Evolutionary conservation across 2,797 vertebrate species (phyloP).

Genomic region (Falco naumanni): DNA sequence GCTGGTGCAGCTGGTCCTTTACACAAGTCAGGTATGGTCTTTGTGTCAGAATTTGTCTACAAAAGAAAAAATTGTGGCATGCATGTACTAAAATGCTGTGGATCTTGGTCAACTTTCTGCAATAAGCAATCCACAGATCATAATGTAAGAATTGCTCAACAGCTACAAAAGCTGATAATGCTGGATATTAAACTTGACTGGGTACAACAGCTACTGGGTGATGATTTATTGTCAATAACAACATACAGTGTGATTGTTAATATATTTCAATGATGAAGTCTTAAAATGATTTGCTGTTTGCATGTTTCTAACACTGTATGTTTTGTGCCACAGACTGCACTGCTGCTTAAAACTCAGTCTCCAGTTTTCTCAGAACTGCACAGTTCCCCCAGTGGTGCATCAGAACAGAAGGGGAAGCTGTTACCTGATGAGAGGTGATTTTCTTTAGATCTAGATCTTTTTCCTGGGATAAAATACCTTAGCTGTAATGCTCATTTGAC

Average conservation of each 20-base stretch:
- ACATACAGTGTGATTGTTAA: background rate
- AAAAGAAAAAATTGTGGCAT: background rate
- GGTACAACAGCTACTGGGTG: background rate
- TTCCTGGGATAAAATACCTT: background rate
- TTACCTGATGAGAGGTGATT: conserved; percentile 88
- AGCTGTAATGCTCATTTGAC: background rate
- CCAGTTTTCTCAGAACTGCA: conserved; percentile 88
- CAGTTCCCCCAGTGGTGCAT: conserved; percentile 74
- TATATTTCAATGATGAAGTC: background rate
- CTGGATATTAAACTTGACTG: background rate
- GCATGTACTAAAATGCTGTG: background rate
- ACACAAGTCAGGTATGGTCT: conserved; percentile 92
- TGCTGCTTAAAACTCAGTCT: conserved; percentile 95
- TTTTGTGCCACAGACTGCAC: conserved; percentile 88
- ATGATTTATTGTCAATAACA: background rate
- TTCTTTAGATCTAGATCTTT: background rate
- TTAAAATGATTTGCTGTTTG: background rate
- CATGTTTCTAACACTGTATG: background rate
- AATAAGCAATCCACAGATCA: background rate
- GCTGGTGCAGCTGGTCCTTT: conserved; percentile 95
- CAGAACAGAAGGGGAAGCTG: conserved; percentile 85
- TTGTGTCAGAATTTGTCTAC: background rate
- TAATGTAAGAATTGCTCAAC: background rate
- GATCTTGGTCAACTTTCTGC: background rate
- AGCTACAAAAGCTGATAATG: background rate